Percentiles rank a stretch among this genome's conserved stretches.
Evolutionary conservation across 2,113 vertebrate species (phyloP).

Genomic region (Petroica traversi): DNA sequence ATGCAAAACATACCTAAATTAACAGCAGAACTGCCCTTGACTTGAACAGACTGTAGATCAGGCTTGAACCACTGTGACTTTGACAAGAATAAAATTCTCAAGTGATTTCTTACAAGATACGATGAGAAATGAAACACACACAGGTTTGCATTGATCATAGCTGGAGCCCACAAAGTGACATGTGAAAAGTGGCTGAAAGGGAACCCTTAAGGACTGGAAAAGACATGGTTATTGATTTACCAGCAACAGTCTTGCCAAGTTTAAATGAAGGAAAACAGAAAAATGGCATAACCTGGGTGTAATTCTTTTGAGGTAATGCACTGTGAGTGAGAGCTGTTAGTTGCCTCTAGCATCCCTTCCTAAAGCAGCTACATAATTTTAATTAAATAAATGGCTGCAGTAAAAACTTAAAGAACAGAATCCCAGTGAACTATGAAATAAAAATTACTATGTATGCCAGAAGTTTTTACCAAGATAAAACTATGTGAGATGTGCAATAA

Average conservation of each 20-base stretch:
- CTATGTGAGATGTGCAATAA: background rate
- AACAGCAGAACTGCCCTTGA: background rate
- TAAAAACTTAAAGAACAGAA: background rate
- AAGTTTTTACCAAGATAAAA: background rate
- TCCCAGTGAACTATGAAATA: background rate
- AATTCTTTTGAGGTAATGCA: background rate
- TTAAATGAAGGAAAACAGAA: constrained; percentile 24
- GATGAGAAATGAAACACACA: background rate
- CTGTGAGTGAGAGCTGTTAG: background rate
- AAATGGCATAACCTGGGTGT: background rate
- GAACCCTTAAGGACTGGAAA: constrained; percentile 1
- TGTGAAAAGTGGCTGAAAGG: constrained; percentile 18
- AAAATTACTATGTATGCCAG: background rate
- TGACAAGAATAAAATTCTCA: constrained; percentile 14
- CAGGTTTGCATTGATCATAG: constrained; percentile 8
- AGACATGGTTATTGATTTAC: constrained; percentile 40
- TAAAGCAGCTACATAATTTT: background rate
- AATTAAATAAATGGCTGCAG: background rate
- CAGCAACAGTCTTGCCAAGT: background rate
- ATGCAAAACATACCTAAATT: background rate
- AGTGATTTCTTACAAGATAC: background rate
- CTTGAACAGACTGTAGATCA: background rate
- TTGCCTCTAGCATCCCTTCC: background rate
- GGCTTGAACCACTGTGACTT: background rate
- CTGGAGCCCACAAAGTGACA: constrained; percentile 28